phyloP scores from a whole-genome alignment of 1,140 invertebrate species.

The Panagrolaimus sp. region DNA sequence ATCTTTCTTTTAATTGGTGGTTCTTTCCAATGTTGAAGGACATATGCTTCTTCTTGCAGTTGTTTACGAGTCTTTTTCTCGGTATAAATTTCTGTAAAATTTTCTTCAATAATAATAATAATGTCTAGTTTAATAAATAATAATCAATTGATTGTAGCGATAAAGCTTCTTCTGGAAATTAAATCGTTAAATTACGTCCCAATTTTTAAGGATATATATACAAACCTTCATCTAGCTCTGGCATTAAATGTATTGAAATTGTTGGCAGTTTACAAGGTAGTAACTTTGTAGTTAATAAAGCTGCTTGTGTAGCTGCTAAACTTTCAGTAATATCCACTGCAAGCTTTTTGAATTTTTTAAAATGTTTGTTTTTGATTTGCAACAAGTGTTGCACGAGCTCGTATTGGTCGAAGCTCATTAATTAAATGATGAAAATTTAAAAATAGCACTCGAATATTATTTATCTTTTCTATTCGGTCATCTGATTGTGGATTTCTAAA shows the following conservation, averaged over 20 bases:
- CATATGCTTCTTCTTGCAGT: not conserved
- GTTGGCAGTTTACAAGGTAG: not conserved
- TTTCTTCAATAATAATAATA: too few species aligned
- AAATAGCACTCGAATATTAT: constrained; percentile 88
- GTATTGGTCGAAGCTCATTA: constrained; percentile 95
- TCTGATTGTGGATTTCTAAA: constrained; percentile 77
- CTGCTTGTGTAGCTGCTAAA: not conserved
- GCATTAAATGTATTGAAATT: not conserved
- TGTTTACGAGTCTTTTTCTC: not conserved
- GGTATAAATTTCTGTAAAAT: not conserved
- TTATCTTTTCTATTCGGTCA: constrained; percentile 84
- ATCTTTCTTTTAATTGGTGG: not conserved
- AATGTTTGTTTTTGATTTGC: not conserved
- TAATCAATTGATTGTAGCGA: not conserved
- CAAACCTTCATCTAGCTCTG: constrained; percentile 1
- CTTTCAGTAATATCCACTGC: not conserved
- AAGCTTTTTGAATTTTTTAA: not conserved
- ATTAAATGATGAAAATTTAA: constrained; percentile 97
- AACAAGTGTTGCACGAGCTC: constrained; percentile 53
- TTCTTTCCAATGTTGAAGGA: not conserved
- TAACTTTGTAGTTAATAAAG: not conserved
- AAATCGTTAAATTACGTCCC: not conserved
- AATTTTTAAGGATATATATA: not conserved
- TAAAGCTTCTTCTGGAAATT: not conserved
- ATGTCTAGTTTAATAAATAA: not conserved